Percentiles rank a stretch among this genome's conserved stretches.
These are phyloP conservation scores for Bombus confusus DNA, from an alignment of 1,140 invertebrate genomes.

Conservation along the genomic window DNA sequence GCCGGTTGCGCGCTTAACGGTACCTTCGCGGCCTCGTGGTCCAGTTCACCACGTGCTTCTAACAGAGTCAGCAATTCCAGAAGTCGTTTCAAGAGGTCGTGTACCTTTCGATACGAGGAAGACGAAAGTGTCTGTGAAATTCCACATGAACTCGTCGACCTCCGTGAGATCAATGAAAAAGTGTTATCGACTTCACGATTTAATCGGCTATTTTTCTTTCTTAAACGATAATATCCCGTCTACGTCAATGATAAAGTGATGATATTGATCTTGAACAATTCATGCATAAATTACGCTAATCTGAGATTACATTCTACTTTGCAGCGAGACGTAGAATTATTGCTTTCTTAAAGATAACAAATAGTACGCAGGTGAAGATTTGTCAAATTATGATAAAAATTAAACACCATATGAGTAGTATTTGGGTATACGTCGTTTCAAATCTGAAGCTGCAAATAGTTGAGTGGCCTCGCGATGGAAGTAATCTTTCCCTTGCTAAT, in stretches of 20 bases:
- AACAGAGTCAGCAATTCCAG: constrained; percentile 48
- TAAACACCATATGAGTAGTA: neutral
- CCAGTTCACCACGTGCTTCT: constrained; percentile 71
- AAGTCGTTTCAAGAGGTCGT: constrained; percentile 54
- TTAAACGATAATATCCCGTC: neutral
- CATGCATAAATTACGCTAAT: neutral
- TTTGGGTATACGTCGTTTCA: neutral
- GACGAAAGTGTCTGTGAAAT: constrained; percentile 44
- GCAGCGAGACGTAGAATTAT: too few relatives aligned
- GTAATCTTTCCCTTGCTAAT: too few relatives aligned
- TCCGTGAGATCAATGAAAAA: neutral
- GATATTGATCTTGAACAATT: too few relatives aligned
- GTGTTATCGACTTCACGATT: neutral
- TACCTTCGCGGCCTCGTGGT: constrained; percentile 68
- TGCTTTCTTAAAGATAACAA: neutral
- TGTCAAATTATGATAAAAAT: neutral
- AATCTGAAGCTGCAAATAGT: neutral
- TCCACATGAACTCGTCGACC: too few relatives aligned
- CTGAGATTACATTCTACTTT: too few relatives aligned
- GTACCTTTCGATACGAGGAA: constrained; percentile 42
- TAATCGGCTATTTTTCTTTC: neutral
- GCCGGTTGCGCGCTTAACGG: constrained; percentile 67
- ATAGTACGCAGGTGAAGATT: neutral
- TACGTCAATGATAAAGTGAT: neutral
- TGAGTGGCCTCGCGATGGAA: too few relatives aligned